Evolutionary conservation across 2,888 invertebrate species (phyloP).

Genomic region (Lysandra bellargus): DNA sequence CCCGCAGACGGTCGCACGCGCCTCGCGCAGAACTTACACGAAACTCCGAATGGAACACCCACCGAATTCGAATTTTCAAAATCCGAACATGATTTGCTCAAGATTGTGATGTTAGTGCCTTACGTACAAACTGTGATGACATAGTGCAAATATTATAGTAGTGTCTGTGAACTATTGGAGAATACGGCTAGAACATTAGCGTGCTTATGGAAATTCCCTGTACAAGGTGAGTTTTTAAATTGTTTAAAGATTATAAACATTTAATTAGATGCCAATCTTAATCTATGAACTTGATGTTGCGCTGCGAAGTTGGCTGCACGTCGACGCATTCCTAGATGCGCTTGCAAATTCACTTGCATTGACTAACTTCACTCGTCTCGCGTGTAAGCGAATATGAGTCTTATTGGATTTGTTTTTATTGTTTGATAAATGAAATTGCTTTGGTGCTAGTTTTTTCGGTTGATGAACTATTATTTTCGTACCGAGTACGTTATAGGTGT

Average conservation of each 20-base stretch:
- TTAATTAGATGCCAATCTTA: constrained; percentile 67
- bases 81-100: constrained; percentile 71
- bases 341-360: constrained; percentile 59
- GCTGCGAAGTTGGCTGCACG: constrained; percentile 58
- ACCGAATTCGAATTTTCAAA: constrained; percentile 56
- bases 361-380: constrained; percentile 48
- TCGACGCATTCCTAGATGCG: constrained; percentile 68
- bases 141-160: constrained; percentile 72
- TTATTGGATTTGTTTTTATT: constrained; percentile 41
- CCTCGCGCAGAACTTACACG: constrained; percentile 55
- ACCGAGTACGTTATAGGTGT: neutral
- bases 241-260: constrained; percentile 44
- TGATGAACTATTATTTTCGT: constrained; percentile 55
- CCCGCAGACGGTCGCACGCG: constrained; percentile 75
- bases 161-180: constrained; percentile 59
- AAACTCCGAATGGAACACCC: constrained; percentile 64
- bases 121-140: constrained; percentile 74
- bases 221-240: constrained; percentile 58
- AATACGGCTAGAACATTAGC: constrained; percentile 34
- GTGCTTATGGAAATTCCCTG: constrained; percentile 62
- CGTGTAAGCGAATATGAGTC: constrained; percentile 47
- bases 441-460: constrained; percentile 56
- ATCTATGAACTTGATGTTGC: constrained; percentile 78
- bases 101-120: constrained; percentile 77
- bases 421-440: constrained; percentile 49